Evolutionary conservation across 2,113 vertebrate species (phyloP).

Genomic region (Acrocephalus kingi): DNA sequence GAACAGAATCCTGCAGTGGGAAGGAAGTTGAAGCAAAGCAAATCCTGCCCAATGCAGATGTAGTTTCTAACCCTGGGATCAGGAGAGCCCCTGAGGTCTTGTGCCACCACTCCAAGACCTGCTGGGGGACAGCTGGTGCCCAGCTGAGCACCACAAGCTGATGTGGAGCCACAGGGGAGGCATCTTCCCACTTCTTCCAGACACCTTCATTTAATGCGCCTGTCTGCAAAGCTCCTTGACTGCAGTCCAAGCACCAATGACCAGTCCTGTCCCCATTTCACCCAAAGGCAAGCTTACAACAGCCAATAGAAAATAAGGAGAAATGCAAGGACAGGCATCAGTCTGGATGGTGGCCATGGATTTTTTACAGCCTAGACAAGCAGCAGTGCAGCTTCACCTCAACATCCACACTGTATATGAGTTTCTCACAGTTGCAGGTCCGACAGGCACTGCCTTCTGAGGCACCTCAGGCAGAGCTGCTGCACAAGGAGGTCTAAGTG

Average conservation of each 20-base stretch:
- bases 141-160: accelerated
- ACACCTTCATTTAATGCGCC: neutral
- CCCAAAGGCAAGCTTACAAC: accelerated
- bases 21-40: neutral
- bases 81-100: neutral
- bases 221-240: neutral
- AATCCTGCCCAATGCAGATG: neutral
- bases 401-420: accelerated
- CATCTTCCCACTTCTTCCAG: neutral
- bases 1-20: neutral
- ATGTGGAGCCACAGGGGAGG: accelerated
- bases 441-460: accelerated
- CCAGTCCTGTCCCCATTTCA: accelerated
- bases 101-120: accelerated
- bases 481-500: neutral
- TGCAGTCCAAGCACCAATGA: neutral
- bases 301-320: neutral
- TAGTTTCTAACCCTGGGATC: neutral
- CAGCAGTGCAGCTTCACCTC: neutral
- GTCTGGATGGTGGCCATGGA: neutral
- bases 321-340: neutral
- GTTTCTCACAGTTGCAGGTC: neutral
- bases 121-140: neutral
- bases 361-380: neutral
- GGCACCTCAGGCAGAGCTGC: neutral